Evolutionary conservation across 2,113 vertebrate species (phyloP).

Genomic region (Zosterops hypoxanthus): DNA sequence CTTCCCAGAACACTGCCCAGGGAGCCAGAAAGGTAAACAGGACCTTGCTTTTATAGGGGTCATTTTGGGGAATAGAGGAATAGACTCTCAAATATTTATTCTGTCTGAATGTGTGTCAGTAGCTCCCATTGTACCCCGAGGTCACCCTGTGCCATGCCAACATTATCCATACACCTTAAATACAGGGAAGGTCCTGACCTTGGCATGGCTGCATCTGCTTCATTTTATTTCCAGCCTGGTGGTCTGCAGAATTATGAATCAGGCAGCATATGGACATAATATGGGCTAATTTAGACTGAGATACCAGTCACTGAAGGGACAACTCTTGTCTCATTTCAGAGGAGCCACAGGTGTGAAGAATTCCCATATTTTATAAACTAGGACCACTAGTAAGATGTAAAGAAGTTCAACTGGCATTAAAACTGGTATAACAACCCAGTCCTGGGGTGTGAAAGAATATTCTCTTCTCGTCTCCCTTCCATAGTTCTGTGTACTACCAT

Average conservation of each 20-base stretch:
- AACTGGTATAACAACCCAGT: not conserved
- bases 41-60: conserved; percentile 52
- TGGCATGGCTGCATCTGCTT: not conserved
- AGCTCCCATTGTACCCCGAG: not conserved
- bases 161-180: not conserved
- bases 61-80: conserved; percentile 36
- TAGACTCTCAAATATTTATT: conserved; percentile 63
- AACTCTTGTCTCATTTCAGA: not conserved
- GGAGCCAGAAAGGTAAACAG: conserved; percentile 25
- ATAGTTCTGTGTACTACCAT: not conserved
- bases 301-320: not conserved
- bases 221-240: not conserved
- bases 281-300: not conserved
- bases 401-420: not conserved
- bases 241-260: not conserved
- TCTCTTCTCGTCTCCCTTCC: not conserved
- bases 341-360: not conserved
- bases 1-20: not conserved
- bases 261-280: not conserved
- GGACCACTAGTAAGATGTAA: not conserved
- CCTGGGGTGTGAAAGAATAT: not conserved
- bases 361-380: not conserved
- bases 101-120: not conserved
- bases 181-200: conserved; percentile 17
- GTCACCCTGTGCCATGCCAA: conserved; percentile 7